phyloP scores from a whole-genome alignment of 2,797 vertebrate genomes.

The Coccyzus lansbergi region DNA sequence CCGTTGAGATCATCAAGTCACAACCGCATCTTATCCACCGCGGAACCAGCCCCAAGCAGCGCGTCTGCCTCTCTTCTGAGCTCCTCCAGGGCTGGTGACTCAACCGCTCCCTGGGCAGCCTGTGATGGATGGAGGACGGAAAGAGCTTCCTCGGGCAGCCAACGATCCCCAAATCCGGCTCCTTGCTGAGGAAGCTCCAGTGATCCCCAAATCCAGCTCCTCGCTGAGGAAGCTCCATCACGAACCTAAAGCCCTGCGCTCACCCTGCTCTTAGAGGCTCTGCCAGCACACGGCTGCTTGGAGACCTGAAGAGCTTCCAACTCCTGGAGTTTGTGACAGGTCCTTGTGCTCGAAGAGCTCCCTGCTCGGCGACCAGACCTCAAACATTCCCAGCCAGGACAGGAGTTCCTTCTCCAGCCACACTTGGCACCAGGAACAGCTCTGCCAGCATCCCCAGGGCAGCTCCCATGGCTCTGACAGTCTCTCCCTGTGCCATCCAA shows the following conservation, averaged over 20 bases:
- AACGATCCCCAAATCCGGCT: neutral
- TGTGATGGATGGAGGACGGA: neutral
- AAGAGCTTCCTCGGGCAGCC: neutral
- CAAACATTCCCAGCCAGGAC: neutral
- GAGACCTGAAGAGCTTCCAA: neutral
- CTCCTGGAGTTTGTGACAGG: slow-evolving; percentile 28
- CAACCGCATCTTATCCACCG: too few species aligned
- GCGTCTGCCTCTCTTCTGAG: too few species aligned
- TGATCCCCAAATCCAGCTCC: neutral
- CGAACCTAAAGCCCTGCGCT: neutral
- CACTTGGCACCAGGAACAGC: neutral
- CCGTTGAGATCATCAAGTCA: too few species aligned
- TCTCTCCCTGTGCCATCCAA: too few species aligned
- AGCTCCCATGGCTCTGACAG: rapidly evolving
- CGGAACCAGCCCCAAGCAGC: too few species aligned
- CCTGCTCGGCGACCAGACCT: neutral
- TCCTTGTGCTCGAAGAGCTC: neutral
- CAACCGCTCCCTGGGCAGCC: too few species aligned
- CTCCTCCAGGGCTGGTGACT: too few species aligned
- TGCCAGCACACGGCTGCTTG: neutral
- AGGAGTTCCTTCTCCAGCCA: neutral
- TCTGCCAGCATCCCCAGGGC: rapidly evolving
- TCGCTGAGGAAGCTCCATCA: neutral
- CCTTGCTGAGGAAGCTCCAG: neutral
- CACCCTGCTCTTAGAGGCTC: neutral